These are phyloP conservation scores for Catostomus latipinnis DNA, from an alignment of 2,797 vertebrate species.

Conservation along the genomic window DNA sequence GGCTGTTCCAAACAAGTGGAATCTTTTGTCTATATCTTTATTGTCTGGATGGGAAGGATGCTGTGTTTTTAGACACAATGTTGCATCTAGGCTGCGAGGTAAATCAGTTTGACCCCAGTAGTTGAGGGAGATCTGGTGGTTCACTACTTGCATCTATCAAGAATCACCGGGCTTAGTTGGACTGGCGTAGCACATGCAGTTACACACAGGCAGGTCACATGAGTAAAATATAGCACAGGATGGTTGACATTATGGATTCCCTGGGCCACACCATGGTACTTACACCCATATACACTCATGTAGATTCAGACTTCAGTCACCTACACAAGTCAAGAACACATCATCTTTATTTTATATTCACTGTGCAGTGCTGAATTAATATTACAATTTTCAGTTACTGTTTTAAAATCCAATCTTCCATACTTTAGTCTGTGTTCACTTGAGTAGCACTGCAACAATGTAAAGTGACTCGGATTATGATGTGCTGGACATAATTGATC, in stretches of 20 bases:
- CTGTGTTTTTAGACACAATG: constrained; percentile 73
- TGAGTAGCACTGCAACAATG: constrained; percentile 78
- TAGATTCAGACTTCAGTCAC: constrained; percentile 35
- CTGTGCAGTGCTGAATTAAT: not conserved
- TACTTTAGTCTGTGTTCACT: constrained; percentile 80
- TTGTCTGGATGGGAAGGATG: constrained; percentile 75
- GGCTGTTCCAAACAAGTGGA: not conserved
- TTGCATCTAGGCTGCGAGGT: constrained; percentile 74
- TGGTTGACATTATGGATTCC: constrained; percentile 76
- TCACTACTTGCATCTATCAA: constrained; percentile 52
- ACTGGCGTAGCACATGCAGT: constrained; percentile 73
- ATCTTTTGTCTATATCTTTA: constrained; percentile 60
- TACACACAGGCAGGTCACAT: constrained; percentile 61
- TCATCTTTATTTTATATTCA: not conserved
- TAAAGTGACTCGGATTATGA: constrained; percentile 53
- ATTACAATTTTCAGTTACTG: constrained; percentile 43
- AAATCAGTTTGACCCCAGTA: constrained; percentile 75
- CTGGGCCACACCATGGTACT: constrained; percentile 71
- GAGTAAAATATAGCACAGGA: constrained; percentile 70
- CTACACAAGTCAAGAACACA: not conserved
- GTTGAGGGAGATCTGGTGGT: constrained; percentile 12
- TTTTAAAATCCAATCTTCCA: constrained; percentile 65
- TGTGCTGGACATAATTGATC: constrained; percentile 43
- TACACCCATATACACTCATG: constrained; percentile 42
- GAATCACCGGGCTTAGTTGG: constrained; percentile 78